Evolutionary conservation across 2,888 invertebrate species (phyloP).

Genomic region (Strigamia crassipes): DNA sequence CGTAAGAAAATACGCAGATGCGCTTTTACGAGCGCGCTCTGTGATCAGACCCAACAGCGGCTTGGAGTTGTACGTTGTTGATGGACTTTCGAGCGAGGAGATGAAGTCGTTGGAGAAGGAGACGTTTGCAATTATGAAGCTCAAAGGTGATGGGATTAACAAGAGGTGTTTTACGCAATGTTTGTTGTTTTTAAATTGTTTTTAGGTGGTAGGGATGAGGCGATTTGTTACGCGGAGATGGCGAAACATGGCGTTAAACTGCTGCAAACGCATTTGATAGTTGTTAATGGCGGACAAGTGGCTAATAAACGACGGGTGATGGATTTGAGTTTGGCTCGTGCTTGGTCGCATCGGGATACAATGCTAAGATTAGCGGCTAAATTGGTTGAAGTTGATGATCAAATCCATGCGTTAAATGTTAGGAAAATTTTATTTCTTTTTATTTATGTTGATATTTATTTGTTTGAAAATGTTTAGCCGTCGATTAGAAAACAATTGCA

Average conservation of each 20-base stretch:
- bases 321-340: conserved; percentile 48
- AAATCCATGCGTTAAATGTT: conserved; percentile 47
- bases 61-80: conserved; percentile 47
- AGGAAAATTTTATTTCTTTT: not conserved
- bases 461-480: not conserved
- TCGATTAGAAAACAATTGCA: conserved; percentile 39
- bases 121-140: conserved; percentile 49
- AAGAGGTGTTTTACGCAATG: not conserved
- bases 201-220: conserved; percentile 48
- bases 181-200: not conserved
- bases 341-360: conserved; percentile 49
- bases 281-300: conserved; percentile 49
- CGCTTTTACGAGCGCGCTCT: conserved; percentile 47
- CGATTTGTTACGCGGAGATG: conserved; percentile 49
- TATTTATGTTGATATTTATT: not conserved
- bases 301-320: conserved; percentile 47
- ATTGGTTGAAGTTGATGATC: conserved; percentile 46
- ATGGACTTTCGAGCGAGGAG: conserved; percentile 47
- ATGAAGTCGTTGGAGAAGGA: conserved; percentile 49
- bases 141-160: conserved; percentile 43
- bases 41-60: conserved; percentile 49
- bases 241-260: conserved; percentile 48
- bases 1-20: conserved; percentile 49
- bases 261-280: conserved; percentile 49
- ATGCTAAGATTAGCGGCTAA: conserved; percentile 49